Conservation (phyloP, 2,113 vertebrate species). For the Litocranius walleri region DNA sequence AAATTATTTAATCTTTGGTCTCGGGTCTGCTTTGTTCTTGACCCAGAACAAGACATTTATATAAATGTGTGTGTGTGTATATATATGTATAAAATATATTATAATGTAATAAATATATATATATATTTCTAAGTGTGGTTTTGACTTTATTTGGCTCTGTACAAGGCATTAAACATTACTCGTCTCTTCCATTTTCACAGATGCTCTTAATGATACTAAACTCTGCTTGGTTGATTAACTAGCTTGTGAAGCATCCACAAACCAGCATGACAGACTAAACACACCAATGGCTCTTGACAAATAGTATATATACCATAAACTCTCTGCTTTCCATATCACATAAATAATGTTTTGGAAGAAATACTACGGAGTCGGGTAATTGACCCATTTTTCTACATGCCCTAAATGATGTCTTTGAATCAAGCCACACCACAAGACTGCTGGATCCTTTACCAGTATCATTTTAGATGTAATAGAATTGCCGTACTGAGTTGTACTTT, state of each 20-base stretch:
- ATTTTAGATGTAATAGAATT: conserved; percentile 8
- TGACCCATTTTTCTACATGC: neutral
- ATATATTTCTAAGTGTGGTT: neutral
- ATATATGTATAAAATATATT: neutral
- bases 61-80: neutral
- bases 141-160: neutral
- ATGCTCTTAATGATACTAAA: neutral
- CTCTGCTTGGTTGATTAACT: neutral
- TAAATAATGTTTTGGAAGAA: neutral
- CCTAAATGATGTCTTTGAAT: neutral
- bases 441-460: neutral
- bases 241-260: neutral
- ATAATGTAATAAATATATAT: neutral
- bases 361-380: neutral
- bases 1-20: neutral
- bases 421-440: neutral
- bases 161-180: neutral
- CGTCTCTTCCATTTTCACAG: neutral
- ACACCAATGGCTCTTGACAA: neutral
- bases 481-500: conserved; percentile 10
- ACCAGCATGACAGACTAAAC: neutral
- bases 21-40: neutral
- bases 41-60: neutral
- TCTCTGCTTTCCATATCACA: neutral
- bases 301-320: neutral